Evolutionary conservation across 2,888 invertebrate genomes (phyloP).

Genomic region (Synergus japonicus): DNA sequence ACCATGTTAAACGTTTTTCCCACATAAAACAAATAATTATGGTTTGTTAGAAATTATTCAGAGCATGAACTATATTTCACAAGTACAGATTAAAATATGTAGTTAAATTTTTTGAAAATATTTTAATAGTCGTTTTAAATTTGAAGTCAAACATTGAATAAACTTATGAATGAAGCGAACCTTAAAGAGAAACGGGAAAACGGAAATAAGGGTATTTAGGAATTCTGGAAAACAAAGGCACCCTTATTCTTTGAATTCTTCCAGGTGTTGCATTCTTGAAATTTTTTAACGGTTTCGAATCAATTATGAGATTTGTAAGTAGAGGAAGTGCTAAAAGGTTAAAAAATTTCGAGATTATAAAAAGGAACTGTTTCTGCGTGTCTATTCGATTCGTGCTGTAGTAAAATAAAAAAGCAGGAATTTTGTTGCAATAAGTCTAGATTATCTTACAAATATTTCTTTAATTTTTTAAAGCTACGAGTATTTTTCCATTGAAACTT

Average conservation of each 20-base stretch:
- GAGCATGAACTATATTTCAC: not conserved
- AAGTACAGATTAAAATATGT: not conserved
- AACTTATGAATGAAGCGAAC: not conserved
- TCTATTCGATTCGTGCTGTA: not conserved
- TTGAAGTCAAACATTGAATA: not conserved
- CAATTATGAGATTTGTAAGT: constrained; percentile 1
- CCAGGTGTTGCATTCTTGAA: constrained; percentile 24
- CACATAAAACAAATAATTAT: not conserved
- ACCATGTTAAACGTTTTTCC: not conserved
- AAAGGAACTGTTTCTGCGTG: not conserved
- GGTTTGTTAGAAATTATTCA: not conserved
- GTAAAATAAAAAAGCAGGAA: not conserved
- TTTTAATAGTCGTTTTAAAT: not conserved
- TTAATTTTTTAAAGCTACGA: not conserved
- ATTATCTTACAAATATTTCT: not conserved
- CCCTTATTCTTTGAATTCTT: constrained; percentile 25
- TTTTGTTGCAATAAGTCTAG: not conserved
- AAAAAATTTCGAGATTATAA: not conserved
- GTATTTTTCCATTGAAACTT: not conserved
- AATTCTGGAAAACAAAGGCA: not conserved
- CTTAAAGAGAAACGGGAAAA: not conserved
- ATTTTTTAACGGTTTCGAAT: constrained; percentile 29
- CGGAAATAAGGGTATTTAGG: not conserved
- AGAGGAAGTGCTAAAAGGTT: not conserved
- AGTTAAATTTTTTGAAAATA: not conserved